Conservation (phyloP, 1,140 invertebrate species). For the Papilio polyxenes region DNA sequence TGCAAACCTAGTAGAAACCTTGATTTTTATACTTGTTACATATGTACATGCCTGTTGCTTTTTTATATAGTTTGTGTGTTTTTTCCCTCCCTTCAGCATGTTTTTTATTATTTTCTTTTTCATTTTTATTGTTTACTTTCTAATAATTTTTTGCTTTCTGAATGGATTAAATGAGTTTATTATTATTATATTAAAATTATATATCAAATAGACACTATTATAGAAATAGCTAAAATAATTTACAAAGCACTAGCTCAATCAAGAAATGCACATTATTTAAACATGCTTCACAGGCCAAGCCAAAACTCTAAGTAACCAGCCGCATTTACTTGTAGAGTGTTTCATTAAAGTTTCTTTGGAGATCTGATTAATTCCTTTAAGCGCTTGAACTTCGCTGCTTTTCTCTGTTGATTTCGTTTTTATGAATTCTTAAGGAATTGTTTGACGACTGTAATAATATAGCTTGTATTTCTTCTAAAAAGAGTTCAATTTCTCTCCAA, state of each 20-base stretch:
- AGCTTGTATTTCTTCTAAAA: neutral
- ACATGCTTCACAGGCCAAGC: neutral
- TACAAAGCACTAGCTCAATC: neutral
- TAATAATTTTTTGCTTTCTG: too few relatives aligned
- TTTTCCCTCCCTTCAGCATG: too few relatives aligned
- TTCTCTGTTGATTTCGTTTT: neutral
- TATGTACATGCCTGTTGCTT: too few relatives aligned
- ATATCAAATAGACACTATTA: neutral
- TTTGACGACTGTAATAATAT: neutral
- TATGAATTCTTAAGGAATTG: neutral
- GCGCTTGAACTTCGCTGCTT: conserved; percentile 1
- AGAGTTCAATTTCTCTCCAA: neutral
- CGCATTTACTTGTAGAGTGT: conserved; percentile 6
- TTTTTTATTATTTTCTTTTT: too few relatives aligned
- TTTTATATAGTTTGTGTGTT: too few relatives aligned
- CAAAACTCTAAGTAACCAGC: conserved; percentile 7
- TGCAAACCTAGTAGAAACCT: too few relatives aligned
- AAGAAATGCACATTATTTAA: neutral
- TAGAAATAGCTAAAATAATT: neutral
- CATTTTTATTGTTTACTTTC: too few relatives aligned
- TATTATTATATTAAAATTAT: neutral
- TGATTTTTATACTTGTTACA: too few relatives aligned
- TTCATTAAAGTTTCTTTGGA: conserved; percentile 14
- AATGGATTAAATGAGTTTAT: too few relatives aligned
- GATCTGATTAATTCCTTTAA: conserved; percentile 22